These are phyloP conservation scores for Coleophora flavipennella DNA, from an alignment of 2,888 invertebrate species.

Conservation along the genomic window DNA sequence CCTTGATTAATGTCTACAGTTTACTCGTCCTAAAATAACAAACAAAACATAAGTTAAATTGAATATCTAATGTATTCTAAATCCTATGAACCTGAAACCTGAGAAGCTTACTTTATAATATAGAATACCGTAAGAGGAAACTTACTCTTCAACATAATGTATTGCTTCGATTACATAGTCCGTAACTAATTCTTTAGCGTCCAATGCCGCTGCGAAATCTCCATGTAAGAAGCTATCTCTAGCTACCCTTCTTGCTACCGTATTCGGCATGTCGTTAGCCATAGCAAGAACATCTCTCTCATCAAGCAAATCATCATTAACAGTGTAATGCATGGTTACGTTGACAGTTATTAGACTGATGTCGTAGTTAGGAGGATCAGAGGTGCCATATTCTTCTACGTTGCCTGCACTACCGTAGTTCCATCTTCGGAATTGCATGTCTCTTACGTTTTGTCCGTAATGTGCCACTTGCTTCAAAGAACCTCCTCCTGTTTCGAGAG, in stretches of 20 bases:
- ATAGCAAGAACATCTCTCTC: slow-evolving; percentile 42
- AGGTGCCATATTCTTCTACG: slow-evolving; percentile 25
- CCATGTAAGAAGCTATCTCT: slow-evolving; percentile 34
- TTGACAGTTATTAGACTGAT: slow-evolving; percentile 30
- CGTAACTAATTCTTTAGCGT: slow-evolving; percentile 41
- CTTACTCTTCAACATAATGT: neutral
- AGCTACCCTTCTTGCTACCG: slow-evolving; percentile 31
- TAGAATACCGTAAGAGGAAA: too few species aligned
- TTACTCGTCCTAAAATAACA: too few species aligned
- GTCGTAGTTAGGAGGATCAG: slow-evolving; percentile 36
- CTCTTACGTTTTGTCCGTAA: slow-evolving; percentile 49
- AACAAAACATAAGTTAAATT: too few species aligned
- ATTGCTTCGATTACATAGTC: slow-evolving; percentile 34
- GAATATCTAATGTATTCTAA: too few species aligned
- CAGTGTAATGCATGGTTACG: slow-evolving; percentile 43
- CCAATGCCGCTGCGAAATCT: slow-evolving; percentile 32
- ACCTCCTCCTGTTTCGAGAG: slow-evolving; percentile 23
- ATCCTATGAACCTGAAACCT: too few species aligned
- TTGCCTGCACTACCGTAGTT: slow-evolving; percentile 31
- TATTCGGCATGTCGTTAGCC: slow-evolving; percentile 38
- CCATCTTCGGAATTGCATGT: slow-evolving; percentile 39
- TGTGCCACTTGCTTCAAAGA: slow-evolving; percentile 48
- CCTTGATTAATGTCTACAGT: too few species aligned
- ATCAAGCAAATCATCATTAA: slow-evolving; percentile 33
- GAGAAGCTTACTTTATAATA: too few species aligned